Evolutionary conservation across 2,888 invertebrate genomes (phyloP), one percentile per base, ranked within the genome.

Genomic region (Bombylius major): DNA sequence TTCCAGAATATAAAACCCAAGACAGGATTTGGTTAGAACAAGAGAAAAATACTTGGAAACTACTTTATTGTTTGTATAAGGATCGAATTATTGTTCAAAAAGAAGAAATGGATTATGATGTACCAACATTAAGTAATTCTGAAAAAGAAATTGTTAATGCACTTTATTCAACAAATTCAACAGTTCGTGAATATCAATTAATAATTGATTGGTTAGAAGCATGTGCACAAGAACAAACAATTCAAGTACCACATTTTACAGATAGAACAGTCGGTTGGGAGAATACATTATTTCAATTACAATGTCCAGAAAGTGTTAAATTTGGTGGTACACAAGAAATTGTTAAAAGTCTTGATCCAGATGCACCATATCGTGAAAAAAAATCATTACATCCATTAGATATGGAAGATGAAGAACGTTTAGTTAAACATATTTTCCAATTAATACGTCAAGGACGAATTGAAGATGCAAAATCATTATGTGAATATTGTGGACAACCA

Each of bases 161-260:
- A 62, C 75, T 68, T 59, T 80, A 66, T 67, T 70, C 55, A 69
- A 76, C 74, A 55, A 80, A 82, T 64, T 71, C 79, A 0, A 80
- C 79, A 57, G 65, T 82, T 39, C 73, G 88, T 42, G 82, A 88
- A 67, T 82, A 86, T 65, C 90, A 96, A 71, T 70, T 94, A 51
- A 83, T 96, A 47, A 86, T 95, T 33, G 95, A 95, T 71, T 96
- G 96, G 96, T 71, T 96, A 54, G 96, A 96, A 72, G 81, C 83
- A 46, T 88, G 86, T 69, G 87, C 90, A 23, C 72, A 79, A 8
- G 83, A 84, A 61, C 71, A 74, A 5, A 66, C 70, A 34, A 73
- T 62, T 62, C 72, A 80, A 57, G 76, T 83, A 12, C 79, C 85
- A 56, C 84, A 88, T 66, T 91, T 87, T 68, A 86, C 89, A 39